Base-by-base conservation (phyloP, 2,797 vertebrate genomes). In the Apogon talboti region DNA sequence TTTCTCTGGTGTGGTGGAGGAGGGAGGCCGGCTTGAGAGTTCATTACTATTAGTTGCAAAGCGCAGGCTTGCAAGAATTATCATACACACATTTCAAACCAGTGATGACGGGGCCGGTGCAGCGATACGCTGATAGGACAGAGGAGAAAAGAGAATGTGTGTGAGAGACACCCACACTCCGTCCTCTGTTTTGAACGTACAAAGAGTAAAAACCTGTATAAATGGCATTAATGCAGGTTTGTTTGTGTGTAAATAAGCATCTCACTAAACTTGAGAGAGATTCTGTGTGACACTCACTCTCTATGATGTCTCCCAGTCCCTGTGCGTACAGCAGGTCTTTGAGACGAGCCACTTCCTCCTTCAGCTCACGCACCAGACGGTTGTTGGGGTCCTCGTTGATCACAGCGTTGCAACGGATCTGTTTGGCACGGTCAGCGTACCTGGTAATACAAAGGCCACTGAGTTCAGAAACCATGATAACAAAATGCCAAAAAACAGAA, bases 331-430 rank as follows among this genome's bases (percentile, higher is more conserved):
- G 92, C 35, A 99, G 94, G 72, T 99, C 98, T 42, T 95, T 95
- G 80, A 99, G 95, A 19, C 98, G 95, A 3, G 97, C 94, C 89
- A 99, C 98, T 74, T 99, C 98, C 0, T 99, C 98, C 84, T 99
- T 99, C 79, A 99, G 94, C 86, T 99, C 98, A 0, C 98, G 95
- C 87, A 99, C 97, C 74, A 99, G 92, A 2, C 97, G 96, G 90
- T 98, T 99, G 93, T 97, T 99, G 79, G 98, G 98, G 82, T 99
- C 98, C 87, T 99, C 98, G 0, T 99, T 99, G 91, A 99, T 99
- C 74, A 99, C 94, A 0, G 98, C 98, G 0, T 97, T 97, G 24
- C 96, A 97, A 69, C 96, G 95, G 82, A 97, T 97, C 92, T 97
- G 96, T 83, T 97, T 97, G 56, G 96, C 96, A 6, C 96, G 94